Conservation (phyloP, 2,797 vertebrate species). For the Pseudotriccus pelzelni region DNA sequence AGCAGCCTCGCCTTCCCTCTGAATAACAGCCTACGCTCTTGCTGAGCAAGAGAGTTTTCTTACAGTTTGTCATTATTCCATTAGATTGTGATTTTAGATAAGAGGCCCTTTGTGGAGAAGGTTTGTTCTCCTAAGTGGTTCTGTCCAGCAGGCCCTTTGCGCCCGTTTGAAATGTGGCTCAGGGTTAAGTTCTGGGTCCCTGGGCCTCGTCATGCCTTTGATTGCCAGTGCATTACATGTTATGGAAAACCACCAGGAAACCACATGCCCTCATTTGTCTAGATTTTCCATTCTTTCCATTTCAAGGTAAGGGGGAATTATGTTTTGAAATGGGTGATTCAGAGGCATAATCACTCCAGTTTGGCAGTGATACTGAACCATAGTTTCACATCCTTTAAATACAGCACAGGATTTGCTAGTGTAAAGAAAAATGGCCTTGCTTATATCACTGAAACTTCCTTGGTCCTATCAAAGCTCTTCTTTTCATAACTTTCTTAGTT, state of each 20-base stretch:
- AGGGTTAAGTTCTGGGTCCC: not conserved
- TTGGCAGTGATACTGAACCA: not conserved
- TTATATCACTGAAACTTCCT: not conserved
- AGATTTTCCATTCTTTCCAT: constrained; percentile 24
- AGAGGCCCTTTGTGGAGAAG: not conserved
- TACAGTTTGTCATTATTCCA: not conserved
- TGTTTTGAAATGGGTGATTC: constrained; percentile 35
- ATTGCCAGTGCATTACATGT: not conserved
- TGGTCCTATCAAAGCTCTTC: not conserved
- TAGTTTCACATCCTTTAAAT: not conserved
- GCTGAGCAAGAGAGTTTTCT: not conserved
- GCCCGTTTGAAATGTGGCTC: not conserved
- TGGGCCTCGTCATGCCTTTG: not conserved
- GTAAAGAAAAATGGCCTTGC: not conserved
- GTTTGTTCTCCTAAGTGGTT: not conserved
- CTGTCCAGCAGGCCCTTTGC: not conserved
- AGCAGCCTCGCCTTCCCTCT: not conserved
- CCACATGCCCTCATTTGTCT: not conserved
- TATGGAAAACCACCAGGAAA: constrained; percentile 12
- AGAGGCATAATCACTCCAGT: not conserved
- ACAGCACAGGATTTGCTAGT: not conserved
- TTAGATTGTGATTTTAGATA: not conserved
- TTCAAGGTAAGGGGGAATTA: constrained; percentile 20
- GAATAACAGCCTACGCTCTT: not conserved
- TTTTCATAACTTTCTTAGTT: not conserved